Conservation (phyloP, 2,888 invertebrate genomes). For the Oscheius sp. region DNA sequence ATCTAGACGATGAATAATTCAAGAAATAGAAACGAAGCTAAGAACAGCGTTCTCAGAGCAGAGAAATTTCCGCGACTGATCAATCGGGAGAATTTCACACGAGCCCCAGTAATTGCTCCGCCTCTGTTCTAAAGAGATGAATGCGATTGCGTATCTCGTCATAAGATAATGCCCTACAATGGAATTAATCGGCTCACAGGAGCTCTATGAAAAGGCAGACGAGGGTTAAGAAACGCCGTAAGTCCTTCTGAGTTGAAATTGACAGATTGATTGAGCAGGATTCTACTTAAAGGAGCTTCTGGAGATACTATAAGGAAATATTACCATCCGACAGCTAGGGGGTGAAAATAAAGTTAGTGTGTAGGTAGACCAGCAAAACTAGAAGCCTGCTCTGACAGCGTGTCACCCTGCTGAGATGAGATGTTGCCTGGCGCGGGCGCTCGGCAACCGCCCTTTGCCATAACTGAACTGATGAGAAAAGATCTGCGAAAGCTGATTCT, state of each 20-base stretch:
- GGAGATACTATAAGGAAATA: too few relatives aligned
- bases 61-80: background rate
- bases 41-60: conserved; percentile 2
- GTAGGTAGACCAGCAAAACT: conserved; percentile 1
- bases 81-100: conserved; percentile 5
- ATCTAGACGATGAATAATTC: background rate
- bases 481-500: too few relatives aligned
- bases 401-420: conserved; percentile 9
- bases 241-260: too few relatives aligned
- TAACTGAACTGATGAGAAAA: conserved; percentile 10
- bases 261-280: too few relatives aligned
- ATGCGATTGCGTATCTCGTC: conserved; percentile 1
- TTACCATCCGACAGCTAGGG: background rate
- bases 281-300: too few relatives aligned
- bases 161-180: background rate
- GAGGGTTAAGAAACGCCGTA: too few relatives aligned
- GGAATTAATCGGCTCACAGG: background rate
- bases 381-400: background rate
- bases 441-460: conserved; percentile 23
- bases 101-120: conserved; percentile 1
- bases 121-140: conserved; percentile 20
- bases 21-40: background rate
- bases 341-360: background rate
- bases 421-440: conserved; percentile 20
- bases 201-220: too few relatives aligned